A percentile compares a stretch with the other conserved stretches of the same genome.
These are phyloP conservation scores for Clivina fossor DNA, from an alignment of 2,888 invertebrate species.

Conservation along the genomic window DNA sequence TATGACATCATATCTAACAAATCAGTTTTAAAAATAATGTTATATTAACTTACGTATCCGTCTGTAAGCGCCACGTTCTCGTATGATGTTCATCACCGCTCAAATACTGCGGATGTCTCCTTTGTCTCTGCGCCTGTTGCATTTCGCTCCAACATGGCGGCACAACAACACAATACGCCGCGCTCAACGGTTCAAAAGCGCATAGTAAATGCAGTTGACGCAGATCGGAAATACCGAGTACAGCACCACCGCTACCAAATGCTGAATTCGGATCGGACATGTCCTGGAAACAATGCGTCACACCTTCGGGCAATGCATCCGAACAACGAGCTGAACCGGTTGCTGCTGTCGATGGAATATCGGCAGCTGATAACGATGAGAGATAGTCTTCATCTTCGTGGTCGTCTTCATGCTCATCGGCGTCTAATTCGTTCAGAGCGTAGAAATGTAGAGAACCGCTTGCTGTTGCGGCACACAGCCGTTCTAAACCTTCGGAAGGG, in stretches of 20 bases:
- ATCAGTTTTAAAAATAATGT: too few species aligned
- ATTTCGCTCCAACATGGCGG: slow-evolving; percentile 93
- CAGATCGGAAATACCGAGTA: slow-evolving; percentile 42
- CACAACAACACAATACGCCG: slow-evolving; percentile 81
- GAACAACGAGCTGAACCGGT: neutral
- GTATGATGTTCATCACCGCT: slow-evolving; percentile 73
- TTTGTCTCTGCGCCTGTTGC: slow-evolving; percentile 86
- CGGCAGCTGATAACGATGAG: slow-evolving; percentile 40
- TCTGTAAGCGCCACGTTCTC: slow-evolving; percentile 85
- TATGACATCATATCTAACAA: too few species aligned
- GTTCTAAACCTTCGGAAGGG: slow-evolving; percentile 80
- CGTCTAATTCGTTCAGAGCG: slow-evolving; percentile 71
- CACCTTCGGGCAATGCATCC: slow-evolving; percentile 1
- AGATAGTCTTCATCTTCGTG: slow-evolving; percentile 67
- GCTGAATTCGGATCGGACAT: neutral
- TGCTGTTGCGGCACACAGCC: slow-evolving; percentile 80
- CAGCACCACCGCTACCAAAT: neutral
- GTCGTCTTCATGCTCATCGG: slow-evolving; percentile 71
- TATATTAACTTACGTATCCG: slow-evolving; percentile 64
- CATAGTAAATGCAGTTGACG: slow-evolving; percentile 73
- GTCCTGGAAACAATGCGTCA: slow-evolving; percentile 48
- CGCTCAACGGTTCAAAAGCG: slow-evolving; percentile 70
- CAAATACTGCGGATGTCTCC: slow-evolving; percentile 82
- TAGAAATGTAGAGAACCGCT: slow-evolving; percentile 82
- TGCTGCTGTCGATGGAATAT: too few species aligned